These are phyloP conservation scores for Panthera uncia DNA, from an alignment of 2,113 vertebrate genomes.

Conservation along the genomic window DNA sequence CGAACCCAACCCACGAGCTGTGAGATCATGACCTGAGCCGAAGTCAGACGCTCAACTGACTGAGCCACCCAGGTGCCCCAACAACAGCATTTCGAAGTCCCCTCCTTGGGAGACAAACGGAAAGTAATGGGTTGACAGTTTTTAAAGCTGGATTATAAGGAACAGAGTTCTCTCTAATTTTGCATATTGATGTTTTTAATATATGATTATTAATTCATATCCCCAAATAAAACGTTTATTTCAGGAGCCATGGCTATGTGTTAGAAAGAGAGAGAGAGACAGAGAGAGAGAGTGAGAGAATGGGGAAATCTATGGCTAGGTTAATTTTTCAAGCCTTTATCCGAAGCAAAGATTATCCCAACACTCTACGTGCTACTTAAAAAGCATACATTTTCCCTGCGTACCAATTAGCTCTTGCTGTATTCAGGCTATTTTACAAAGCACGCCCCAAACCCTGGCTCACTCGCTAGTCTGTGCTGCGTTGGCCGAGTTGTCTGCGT, in stretches of 20 bases:
- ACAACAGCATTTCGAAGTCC: background rate
- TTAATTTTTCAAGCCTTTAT: background rate
- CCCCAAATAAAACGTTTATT: background rate
- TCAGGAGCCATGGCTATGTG: background rate
- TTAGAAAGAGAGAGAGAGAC: background rate
- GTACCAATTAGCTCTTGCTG: background rate
- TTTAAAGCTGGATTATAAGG: background rate
- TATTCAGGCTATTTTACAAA: background rate
- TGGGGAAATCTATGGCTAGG: background rate
- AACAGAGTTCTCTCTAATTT: background rate
- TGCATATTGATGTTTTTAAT: background rate
- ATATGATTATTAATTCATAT: background rate
- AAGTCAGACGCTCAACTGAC: too few relatives aligned
- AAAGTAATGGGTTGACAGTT: background rate
- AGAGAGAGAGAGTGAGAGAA: background rate
- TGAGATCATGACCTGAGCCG: too few relatives aligned
- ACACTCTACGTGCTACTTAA: background rate
- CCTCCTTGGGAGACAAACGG: background rate
- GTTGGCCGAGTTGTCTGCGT: too few relatives aligned
- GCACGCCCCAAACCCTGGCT: background rate
- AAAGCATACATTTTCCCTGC: background rate
- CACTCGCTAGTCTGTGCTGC: background rate
- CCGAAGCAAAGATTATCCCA: background rate
- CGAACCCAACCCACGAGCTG: too few relatives aligned
- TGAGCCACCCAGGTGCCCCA: too few relatives aligned